Conservation (phyloP, 2,113 vertebrate species). For the Columba livia region DNA sequence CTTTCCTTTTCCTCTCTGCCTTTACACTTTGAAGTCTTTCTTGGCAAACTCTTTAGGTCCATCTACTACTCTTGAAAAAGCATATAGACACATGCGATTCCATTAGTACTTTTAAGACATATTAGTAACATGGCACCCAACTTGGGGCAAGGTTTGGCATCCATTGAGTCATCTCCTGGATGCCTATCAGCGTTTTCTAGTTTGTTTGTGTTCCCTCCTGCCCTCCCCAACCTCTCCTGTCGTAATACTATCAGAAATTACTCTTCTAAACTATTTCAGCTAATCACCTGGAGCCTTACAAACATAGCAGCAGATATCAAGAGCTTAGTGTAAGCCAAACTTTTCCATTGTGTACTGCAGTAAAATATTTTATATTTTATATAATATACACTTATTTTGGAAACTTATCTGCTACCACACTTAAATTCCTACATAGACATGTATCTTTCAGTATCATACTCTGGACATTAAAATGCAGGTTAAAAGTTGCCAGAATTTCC, state of each 20-base stretch:
- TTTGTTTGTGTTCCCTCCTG: neutral
- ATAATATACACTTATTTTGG: neutral
- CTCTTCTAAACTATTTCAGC: constrained; percentile 36
- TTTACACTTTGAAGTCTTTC: constrained; percentile 56
- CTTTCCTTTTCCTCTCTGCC: constrained; percentile 33
- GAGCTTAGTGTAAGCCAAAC: neutral
- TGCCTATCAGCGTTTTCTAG: constrained; percentile 10
- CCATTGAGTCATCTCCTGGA: neutral
- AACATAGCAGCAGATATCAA: neutral
- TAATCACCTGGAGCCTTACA: constrained; percentile 2
- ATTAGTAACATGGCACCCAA: constrained; percentile 9
- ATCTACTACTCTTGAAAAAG: constrained; percentile 42
- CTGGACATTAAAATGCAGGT: constrained; percentile 1
- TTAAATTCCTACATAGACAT: neutral
- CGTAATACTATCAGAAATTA: constrained; percentile 33
- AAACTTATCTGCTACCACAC: neutral
- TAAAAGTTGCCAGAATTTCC: neutral
- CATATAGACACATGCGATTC: constrained; percentile 32
- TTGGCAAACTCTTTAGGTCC: constrained; percentile 48
- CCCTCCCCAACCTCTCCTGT: too few relatives aligned
- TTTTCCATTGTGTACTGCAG: neutral
- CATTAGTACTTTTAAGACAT: constrained; percentile 33
- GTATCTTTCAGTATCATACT: neutral
- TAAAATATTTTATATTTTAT: neutral
- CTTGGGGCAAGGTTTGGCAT: constrained; percentile 27